phyloP scores from a whole-genome alignment of 2,888 invertebrate species.

The Strigamia maritima region DNA sequence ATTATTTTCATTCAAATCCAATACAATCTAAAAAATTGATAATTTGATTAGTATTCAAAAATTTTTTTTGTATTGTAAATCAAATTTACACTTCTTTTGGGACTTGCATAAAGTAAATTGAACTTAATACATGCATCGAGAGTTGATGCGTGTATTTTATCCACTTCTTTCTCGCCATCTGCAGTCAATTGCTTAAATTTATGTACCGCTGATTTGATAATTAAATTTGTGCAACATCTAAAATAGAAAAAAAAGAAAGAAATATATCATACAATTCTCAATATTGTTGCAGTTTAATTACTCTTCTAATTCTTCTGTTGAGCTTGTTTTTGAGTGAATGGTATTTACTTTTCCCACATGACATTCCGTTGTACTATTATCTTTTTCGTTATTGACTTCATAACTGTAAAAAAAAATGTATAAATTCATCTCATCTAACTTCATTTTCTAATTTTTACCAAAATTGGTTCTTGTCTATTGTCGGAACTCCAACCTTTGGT shows the following conservation, averaged over 20 bases:
- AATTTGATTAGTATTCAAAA: neutral
- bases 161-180: neutral
- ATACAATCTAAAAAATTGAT: neutral
- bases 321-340: neutral
- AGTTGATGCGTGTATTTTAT: neutral
- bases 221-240: neutral
- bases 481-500: too few species aligned
- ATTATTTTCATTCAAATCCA: neutral
- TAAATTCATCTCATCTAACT: neutral
- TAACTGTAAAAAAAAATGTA: neutral
- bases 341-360: neutral
- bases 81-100: neutral
- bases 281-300: neutral
- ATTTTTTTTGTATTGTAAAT: neutral
- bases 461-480: too few species aligned
- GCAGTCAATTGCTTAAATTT: neutral
- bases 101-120: neutral
- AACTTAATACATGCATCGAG: neutral
- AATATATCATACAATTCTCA: neutral
- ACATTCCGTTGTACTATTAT: neutral
- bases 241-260: neutral
- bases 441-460: too few species aligned
- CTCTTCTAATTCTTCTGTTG: neutral
- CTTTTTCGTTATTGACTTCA: neutral
- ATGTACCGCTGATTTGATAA: neutral